Conservation (phyloP, 2,888 invertebrate species). For the Apotomis turbidana region DNA sequence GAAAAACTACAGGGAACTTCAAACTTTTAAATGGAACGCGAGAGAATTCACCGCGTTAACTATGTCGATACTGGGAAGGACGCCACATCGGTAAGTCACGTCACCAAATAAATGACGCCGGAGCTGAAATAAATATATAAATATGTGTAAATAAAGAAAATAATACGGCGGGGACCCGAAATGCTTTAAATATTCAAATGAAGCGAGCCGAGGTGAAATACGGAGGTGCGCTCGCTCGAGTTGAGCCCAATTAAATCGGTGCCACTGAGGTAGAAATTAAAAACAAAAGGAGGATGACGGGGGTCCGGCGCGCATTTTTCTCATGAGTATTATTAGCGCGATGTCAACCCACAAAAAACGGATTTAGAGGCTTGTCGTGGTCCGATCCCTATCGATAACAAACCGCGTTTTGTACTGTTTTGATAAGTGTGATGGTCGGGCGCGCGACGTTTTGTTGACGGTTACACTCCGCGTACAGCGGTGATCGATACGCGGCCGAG, state of each 20-base stretch:
- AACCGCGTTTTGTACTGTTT: constrained; percentile 82
- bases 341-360: constrained; percentile 82
- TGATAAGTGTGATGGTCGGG: constrained; percentile 76
- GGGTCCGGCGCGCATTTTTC: constrained; percentile 81
- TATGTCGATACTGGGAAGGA: constrained; percentile 83
- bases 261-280: constrained; percentile 85
- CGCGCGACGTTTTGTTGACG: constrained; percentile 73
- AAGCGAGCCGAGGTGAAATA: constrained; percentile 83
- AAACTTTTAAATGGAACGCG: constrained; percentile 81
- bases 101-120: constrained; percentile 81
- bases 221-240: constrained; percentile 82
- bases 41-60: constrained; percentile 81
- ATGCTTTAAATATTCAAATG: constrained; percentile 84
- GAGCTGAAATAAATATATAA: constrained; percentile 81
- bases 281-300: constrained; percentile 82
- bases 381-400: constrained; percentile 80
- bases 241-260: constrained; percentile 83
- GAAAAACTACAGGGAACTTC: constrained; percentile 70
- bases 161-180: constrained; percentile 77
- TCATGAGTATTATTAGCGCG: constrained; percentile 84
- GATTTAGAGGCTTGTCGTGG: constrained; percentile 77
- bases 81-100: constrained; percentile 83
- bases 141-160: constrained; percentile 83
- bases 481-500: constrained; percentile 66
- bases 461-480: constrained; percentile 68